These are phyloP conservation scores for Arctia plantaginis DNA, from an alignment of 2,888 invertebrate species.

Conservation along the genomic window DNA sequence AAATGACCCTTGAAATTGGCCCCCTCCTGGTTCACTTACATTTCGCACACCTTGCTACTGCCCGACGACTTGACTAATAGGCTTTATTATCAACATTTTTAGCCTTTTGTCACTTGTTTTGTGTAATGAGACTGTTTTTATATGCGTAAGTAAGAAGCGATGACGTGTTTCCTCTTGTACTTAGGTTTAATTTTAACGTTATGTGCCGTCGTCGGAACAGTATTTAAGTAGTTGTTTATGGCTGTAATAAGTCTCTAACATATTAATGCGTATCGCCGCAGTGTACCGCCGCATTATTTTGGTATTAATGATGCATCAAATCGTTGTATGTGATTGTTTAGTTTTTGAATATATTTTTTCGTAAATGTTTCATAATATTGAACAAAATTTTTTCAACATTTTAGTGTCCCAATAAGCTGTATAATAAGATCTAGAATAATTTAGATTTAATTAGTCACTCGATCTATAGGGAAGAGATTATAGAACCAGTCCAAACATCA, in stretches of 20 bases:
- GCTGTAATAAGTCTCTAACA: background rate
- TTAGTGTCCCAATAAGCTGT: no score
- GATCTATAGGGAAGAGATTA: no score
- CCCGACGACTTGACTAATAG: slow-evolving; percentile 75
- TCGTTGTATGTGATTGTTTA: background rate
- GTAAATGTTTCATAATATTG: no score
- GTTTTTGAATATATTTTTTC: background rate
- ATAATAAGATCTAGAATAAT: no score
- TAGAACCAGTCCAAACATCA: no score
- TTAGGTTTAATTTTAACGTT: slow-evolving; percentile 18
- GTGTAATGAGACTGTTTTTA: slow-evolving; percentile 59
- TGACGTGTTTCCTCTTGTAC: slow-evolving; percentile 33
- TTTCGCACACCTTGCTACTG: slow-evolving; percentile 77
- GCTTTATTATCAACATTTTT: slow-evolving; percentile 73
- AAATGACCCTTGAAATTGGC: slow-evolving; percentile 85
- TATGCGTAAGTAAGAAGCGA: slow-evolving; percentile 42
- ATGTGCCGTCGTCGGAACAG: slow-evolving; percentile 10
- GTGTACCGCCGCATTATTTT: background rate
- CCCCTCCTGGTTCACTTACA: slow-evolving; percentile 70
- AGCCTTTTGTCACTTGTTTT: slow-evolving; percentile 72
- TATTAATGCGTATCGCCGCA: background rate
- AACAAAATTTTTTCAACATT: background rate
- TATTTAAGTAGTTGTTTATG: background rate
- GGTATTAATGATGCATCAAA: background rate
- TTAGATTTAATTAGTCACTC: no score